phyloP scores from a whole-genome alignment of 2,113 vertebrate genomes.

The Rynchops niger region DNA sequence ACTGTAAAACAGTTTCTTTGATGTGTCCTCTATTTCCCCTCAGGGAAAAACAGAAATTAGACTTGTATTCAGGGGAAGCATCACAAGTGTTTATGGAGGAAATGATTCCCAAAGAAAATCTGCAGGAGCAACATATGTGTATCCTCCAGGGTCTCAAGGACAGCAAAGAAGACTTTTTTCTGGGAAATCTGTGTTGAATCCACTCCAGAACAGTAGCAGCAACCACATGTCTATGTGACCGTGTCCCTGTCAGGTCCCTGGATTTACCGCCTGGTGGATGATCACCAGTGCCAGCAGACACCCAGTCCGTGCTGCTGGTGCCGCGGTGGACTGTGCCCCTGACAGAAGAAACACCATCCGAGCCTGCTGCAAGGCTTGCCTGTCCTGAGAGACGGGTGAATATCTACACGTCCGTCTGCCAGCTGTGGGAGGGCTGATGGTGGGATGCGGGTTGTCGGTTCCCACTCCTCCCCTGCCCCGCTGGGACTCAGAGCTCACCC shows the following conservation, averaged over 20 bases:
- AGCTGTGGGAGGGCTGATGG: rapidly evolving
- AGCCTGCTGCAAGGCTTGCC: background rate
- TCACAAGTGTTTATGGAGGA: background rate
- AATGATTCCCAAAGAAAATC: background rate
- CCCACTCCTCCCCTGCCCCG: background rate
- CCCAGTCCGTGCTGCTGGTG: background rate
- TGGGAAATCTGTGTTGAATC: background rate
- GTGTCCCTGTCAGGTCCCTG: rapidly evolving
- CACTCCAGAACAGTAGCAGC: background rate
- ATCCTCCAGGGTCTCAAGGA: background rate
- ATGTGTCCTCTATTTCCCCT: background rate
- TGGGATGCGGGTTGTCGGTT: background rate
- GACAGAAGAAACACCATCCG: rapidly evolving
- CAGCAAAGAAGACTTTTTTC: background rate
- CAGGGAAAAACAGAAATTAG: background rate
- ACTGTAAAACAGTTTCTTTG: background rate
- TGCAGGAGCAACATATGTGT: rapidly evolving
- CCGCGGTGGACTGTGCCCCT: rapidly evolving
- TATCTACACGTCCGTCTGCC: rapidly evolving
- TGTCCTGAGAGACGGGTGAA: background rate
- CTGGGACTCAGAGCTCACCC: background rate
- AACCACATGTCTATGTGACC: rapidly evolving
- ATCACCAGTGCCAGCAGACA: background rate
- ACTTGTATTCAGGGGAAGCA: background rate
- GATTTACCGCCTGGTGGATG: background rate